phyloP scores from a whole-genome alignment of 2,888 invertebrate genomes.

The Sphaeridia pumilis region DNA sequence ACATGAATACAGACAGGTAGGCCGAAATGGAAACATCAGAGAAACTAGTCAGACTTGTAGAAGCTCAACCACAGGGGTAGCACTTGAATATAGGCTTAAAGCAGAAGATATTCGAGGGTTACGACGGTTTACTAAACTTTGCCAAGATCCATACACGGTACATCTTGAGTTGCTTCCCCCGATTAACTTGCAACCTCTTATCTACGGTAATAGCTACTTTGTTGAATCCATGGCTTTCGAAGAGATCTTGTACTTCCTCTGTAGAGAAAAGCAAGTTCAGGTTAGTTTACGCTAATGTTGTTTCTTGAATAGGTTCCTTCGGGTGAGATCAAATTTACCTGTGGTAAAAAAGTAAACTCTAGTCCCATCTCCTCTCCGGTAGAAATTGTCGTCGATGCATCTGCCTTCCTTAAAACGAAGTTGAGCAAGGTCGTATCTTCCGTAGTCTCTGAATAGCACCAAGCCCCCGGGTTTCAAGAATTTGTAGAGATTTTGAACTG shows the following conservation, averaged over 20 bases:
- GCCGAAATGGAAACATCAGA: no score
- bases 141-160: constrained; percentile 97
- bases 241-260: constrained; percentile 68
- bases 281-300: no score
- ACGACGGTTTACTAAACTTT: constrained; percentile 84
- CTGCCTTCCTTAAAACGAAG: constrained; percentile 83
- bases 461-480: constrained; percentile 85
- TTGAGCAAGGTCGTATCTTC: constrained; percentile 89
- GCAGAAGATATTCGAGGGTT: no score
- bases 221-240: constrained; percentile 55
- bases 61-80: no score
- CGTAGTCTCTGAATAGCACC: constrained; percentile 92
- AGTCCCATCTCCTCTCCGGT: constrained; percentile 93
- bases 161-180: constrained; percentile 89
- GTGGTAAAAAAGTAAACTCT: constrained; percentile 35
- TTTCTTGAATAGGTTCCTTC: no score
- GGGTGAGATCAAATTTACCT: no score
- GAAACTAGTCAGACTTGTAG: no score
- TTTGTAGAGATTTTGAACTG: constrained; percentile 64
- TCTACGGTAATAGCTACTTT: constrained; percentile 81
- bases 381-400: constrained; percentile 86
- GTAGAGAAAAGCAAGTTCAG: no score
- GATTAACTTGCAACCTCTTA: constrained; percentile 85
- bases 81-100: no score
- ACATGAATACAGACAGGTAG: no score